A percentile compares a stretch with the other conserved stretches of the same genome.
Conservation (phyloP, 2,113 vertebrate genomes). For the Prietella phreatophila region DNA sequence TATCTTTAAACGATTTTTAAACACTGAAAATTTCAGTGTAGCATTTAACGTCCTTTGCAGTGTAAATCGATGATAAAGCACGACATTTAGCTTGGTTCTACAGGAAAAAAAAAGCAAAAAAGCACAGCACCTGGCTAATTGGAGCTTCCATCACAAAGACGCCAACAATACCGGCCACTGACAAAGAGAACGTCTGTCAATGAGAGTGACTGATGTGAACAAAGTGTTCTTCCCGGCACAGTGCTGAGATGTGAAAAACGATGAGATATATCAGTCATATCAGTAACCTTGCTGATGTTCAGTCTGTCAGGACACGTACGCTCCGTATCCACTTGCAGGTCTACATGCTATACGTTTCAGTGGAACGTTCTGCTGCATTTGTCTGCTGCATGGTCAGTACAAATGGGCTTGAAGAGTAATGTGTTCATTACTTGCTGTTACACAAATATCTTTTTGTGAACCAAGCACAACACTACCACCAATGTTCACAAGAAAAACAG, state of each 20-base stretch:
- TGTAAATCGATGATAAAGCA: background rate
- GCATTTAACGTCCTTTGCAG: constrained; percentile 7
- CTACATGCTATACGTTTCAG: background rate
- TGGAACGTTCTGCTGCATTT: background rate
- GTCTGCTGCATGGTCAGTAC: background rate
- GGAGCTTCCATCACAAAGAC: constrained; percentile 24
- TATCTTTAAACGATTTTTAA: background rate
- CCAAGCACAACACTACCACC: background rate
- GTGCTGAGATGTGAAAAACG: background rate
- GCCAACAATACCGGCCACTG: background rate
- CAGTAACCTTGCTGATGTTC: constrained; percentile 1
- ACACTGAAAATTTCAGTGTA: background rate
- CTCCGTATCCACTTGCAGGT: background rate
- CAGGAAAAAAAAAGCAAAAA: background rate
- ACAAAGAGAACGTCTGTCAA: constrained; percentile 2
- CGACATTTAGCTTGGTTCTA: background rate
- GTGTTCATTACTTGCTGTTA: background rate
- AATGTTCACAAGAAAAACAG: background rate
- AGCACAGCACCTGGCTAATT: constrained; percentile 15
- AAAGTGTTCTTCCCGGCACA: background rate
- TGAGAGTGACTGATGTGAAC: background rate
- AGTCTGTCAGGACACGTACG: background rate
- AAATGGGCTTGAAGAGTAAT: background rate
- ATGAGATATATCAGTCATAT: background rate
- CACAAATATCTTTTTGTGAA: background rate